Evolutionary conservation across 2,888 invertebrate genomes (phyloP), one percentile per base, ranked within the genome.

Genomic region (Matsumyia berberina): DNA sequence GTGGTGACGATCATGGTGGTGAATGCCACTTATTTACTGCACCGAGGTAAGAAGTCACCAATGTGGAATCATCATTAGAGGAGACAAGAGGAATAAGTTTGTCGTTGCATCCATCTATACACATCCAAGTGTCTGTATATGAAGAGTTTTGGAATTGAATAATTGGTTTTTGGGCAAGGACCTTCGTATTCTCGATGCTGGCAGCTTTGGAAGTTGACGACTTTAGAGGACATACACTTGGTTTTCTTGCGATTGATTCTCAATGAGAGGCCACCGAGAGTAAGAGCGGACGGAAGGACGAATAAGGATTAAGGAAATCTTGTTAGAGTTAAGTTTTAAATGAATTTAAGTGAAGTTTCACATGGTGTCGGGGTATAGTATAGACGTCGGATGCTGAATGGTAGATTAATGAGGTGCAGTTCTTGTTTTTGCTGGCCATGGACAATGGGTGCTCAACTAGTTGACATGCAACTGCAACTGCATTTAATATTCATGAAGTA

Each of bases 31-130:
- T 79, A 83, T 79, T 83, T 73, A 69, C 79, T 69, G 69, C 67
- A 57, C 24, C 51, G 55, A 73, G 74, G 79, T 79, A 72, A 79
- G 74, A 79, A 85, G 79, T 79, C 83, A 85, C 79, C 83, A 64
- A n/a, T 57, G 53, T 51, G 58, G 64, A 74, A 79, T 85, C 69
- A 79, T 79, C 74, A 74, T 85, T 85, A 74, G 57, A 39, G 37
- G n/a, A 74, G 62, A 79, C 74, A 79, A 85, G 74, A 69, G 67
- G 67, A 69, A 51, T 69, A 79, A 79, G 37, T 74, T 73, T 67
- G 62, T 62, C 58, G n/a, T 44, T 55, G 39, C 60, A 31, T 35
- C 55, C 55, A 24, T 12, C 19, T 29, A 19, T 46, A 15, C 57
- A 46, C 42, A 31, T 15, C 4, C 9, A 29, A 8, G 37, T 42